phyloP scores from a whole-genome alignment of 2,797 vertebrate genomes.

The Coccyzus lansbergi region DNA sequence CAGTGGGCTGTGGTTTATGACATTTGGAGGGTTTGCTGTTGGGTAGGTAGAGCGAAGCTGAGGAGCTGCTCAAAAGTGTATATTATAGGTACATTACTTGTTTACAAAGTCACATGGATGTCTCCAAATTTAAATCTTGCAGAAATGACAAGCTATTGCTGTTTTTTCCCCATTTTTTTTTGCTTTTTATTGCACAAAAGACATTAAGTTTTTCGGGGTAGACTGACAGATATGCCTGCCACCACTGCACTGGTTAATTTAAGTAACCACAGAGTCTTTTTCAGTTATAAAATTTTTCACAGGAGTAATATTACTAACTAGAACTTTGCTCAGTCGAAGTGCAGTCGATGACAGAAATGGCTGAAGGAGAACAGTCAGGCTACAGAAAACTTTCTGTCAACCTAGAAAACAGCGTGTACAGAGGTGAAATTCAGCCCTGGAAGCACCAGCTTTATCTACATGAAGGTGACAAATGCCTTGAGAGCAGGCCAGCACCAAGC shows the following conservation, averaged over 20 bases:
- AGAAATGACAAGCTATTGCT: background rate
- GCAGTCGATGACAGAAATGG: conserved; percentile 23
- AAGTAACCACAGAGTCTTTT: background rate
- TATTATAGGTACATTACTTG: background rate
- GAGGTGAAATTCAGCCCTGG: conserved; percentile 60
- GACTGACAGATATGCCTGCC: background rate
- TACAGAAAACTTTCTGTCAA: conserved; percentile 52
- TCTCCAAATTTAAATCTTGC: background rate
- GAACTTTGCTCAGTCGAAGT: conserved; percentile 45
- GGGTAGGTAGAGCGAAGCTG: background rate
- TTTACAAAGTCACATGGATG: background rate
- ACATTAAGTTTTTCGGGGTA: background rate
- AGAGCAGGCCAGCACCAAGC: conserved; percentile 44
- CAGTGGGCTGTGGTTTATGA: background rate
- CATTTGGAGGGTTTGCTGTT: background rate
- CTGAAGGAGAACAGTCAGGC: conserved; percentile 37
- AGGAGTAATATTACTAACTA: background rate
- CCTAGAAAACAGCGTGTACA: conserved; percentile 57
- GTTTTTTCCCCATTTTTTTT: background rate
- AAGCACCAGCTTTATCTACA: conserved; percentile 38
- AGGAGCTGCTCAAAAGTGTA: background rate
- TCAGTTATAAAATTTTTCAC: background rate
- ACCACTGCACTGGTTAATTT: background rate
- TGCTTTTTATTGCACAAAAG: background rate
- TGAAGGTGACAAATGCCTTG: conserved; percentile 57